Conservation (phyloP, 2,797 vertebrate species). For the Novumbra hubbsi region DNA sequence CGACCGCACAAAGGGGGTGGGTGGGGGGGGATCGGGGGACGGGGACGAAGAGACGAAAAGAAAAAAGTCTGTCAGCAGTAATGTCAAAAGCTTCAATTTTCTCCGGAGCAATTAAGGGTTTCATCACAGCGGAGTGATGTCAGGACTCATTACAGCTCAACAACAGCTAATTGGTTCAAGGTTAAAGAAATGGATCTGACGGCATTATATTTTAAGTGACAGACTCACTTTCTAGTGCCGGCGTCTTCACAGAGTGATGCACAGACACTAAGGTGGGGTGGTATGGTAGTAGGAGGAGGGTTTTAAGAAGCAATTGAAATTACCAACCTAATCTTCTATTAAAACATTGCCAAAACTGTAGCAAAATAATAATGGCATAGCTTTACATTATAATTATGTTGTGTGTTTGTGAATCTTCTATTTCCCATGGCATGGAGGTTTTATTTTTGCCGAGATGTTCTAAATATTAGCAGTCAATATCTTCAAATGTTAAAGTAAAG, state of each 20-base stretch:
- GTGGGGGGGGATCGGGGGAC: neutral
- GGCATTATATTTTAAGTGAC: constrained; percentile 84
- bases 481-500: no score
- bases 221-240: constrained; percentile 71
- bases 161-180: constrained; percentile 84
- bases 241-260: constrained; percentile 57
- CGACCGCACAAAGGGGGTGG: constrained; percentile 66
- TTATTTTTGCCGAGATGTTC: no score
- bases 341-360: no score
- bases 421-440: no score
- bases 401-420: no score
- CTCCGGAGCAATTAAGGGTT: constrained; percentile 82
- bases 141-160: constrained; percentile 80
- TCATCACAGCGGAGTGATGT: constrained; percentile 80
- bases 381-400: no score
- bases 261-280: constrained; percentile 61
- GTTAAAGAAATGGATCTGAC: constrained; percentile 85
- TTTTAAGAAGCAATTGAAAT: constrained; percentile 51
- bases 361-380: no score
- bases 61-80: constrained; percentile 76
- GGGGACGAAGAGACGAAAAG: constrained; percentile 18
- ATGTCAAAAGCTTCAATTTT: constrained; percentile 82
- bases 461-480: no score
- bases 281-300: constrained; percentile 30
- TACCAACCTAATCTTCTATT: no score